Evolutionary conservation across 2,797 vertebrate species (phyloP).

Genomic region (Molossus molossus): DNA sequence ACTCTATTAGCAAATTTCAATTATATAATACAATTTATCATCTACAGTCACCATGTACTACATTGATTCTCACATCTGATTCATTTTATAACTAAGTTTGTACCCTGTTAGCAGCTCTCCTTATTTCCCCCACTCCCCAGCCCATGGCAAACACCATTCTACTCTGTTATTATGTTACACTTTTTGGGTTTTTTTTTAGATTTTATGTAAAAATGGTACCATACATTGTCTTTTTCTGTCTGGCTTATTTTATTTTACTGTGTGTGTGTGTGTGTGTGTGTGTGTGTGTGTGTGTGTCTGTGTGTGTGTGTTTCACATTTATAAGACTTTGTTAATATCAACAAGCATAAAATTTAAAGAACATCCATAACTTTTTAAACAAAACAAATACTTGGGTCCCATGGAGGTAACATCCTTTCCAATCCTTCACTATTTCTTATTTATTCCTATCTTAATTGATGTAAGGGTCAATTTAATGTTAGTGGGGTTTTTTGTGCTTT

Average conservation of each 20-base stretch:
- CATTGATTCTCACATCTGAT: background rate
- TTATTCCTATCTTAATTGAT: background rate
- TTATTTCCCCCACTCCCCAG: background rate
- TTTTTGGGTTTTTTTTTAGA: background rate
- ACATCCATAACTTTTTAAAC: slow-evolving; percentile 31
- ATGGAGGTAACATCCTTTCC: background rate
- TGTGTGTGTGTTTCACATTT: background rate
- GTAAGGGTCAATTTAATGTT: background rate
- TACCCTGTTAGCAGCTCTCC: background rate
- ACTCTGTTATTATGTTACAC: background rate
- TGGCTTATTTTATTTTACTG: background rate
- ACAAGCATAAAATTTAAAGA: slow-evolving; percentile 27
- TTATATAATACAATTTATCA: background rate
- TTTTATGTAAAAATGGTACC: background rate
- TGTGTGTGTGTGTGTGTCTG: no score
- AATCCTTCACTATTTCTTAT: slow-evolving; percentile 26
- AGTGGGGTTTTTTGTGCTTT: background rate
- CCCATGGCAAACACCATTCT: background rate
- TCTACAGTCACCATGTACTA: background rate
- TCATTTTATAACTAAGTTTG: background rate
- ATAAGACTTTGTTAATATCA: slow-evolving; percentile 18
- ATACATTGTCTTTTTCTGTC: background rate
- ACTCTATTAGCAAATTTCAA: background rate
- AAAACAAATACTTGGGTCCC: slow-evolving; percentile 5
- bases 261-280: no score